A percentile compares a stretch with the other conserved stretches of the same genome.
These are phyloP conservation scores for Platichthys flesus DNA, from an alignment of 2,113 vertebrate species.

Conservation along the genomic window DNA sequence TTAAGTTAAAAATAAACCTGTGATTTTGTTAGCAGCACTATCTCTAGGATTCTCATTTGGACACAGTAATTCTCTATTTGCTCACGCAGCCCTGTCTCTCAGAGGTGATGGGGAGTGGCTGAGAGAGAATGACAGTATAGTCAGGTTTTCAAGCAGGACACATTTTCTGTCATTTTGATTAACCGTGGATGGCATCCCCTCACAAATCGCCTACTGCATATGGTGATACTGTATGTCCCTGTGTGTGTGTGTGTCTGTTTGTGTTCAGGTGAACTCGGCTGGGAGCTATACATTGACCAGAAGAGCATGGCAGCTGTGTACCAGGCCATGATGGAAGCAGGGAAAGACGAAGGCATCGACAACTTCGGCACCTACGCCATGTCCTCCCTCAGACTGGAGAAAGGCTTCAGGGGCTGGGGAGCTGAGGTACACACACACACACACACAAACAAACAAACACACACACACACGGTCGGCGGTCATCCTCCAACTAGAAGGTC, in stretches of 20 bases:
- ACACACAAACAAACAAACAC: background rate
- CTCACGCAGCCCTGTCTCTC: too few relatives aligned
- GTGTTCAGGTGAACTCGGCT: constrained; percentile 92
- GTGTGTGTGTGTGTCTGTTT: background rate
- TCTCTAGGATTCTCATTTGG: too few relatives aligned
- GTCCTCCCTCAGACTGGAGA: constrained; percentile 91
- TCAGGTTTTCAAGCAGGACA: too few relatives aligned
- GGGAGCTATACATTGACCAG: constrained; percentile 93
- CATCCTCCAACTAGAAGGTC: too few relatives aligned
- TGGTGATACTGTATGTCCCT: background rate
- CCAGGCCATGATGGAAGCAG: constrained; percentile 88
- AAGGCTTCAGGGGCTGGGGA: constrained; percentile 96
- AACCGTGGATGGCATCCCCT: too few relatives aligned
- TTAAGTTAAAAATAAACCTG: too few relatives aligned
- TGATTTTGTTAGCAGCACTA: too few relatives aligned
- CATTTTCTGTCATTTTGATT: too few relatives aligned
- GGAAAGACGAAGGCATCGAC: constrained; percentile 91
- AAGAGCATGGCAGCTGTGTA: constrained; percentile 88
- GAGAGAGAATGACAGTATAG: too few relatives aligned
- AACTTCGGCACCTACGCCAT: constrained; percentile 95
- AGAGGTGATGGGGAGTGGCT: too few relatives aligned
- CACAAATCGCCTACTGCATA: background rate
- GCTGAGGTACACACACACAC: constrained; percentile 86
- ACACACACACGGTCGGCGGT: background rate
- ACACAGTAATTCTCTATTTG: too few relatives aligned